Percentiles rank a stretch among this genome's conserved stretches.
These are phyloP conservation scores for Zelostemma sp. DNA, from an alignment of 1,140 invertebrate species.

Conservation along the genomic window DNA sequence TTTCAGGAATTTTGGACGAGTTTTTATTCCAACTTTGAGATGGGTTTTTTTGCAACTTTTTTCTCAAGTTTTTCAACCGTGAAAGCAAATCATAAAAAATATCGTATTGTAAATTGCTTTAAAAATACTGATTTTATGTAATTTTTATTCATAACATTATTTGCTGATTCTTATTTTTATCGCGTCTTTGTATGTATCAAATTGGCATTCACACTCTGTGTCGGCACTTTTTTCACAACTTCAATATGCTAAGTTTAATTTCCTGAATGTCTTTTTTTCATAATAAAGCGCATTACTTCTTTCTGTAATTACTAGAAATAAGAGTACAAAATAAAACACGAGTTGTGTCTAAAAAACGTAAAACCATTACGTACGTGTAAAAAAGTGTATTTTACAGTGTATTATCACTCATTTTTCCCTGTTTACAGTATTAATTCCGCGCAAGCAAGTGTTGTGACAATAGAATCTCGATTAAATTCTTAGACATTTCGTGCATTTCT, in stretches of 20 bases:
- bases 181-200: too few relatives aligned
- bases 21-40: not conserved
- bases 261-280: not conserved
- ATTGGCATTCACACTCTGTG: too few relatives aligned
- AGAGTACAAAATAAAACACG: not conserved
- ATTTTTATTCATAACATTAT: too few relatives aligned
- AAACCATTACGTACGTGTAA: too few relatives aligned
- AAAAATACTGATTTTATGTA: too few relatives aligned
- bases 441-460: conserved; percentile 25
- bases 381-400: conserved; percentile 14
- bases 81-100: too few relatives aligned
- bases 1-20: conserved; percentile 3
- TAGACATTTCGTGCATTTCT: conserved; percentile 37
- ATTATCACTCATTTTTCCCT: conserved; percentile 10
- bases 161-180: too few relatives aligned
- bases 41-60: too few relatives aligned
- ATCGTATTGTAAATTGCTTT: too few relatives aligned
- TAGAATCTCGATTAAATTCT: conserved; percentile 35
- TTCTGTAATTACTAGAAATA: too few relatives aligned
- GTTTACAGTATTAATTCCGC: conserved; percentile 4
- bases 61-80: too few relatives aligned
- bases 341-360: not conserved
- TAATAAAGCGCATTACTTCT: not conserved
- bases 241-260: not conserved
- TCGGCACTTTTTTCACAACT: too few relatives aligned